phyloP scores from a whole-genome alignment of 2,888 invertebrate species.

The Nudaria mundana region DNA sequence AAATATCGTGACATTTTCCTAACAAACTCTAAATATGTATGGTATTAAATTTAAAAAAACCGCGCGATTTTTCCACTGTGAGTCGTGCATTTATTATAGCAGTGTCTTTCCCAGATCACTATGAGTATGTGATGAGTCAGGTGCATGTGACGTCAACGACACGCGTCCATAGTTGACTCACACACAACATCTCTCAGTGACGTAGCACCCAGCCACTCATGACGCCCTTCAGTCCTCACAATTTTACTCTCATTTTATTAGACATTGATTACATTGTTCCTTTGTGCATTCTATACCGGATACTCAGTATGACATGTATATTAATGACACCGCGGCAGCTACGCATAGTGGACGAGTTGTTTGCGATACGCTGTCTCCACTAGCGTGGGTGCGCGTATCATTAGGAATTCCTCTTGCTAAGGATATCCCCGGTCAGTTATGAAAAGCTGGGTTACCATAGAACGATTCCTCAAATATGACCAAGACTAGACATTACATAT shows the following conservation, averaged over 20 bases:
- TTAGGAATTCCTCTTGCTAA: conserved; percentile 67
- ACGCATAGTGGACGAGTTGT: conserved; percentile 45
- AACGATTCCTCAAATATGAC: conserved; percentile 35
- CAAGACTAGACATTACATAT: conserved; percentile 37
- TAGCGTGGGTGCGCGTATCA: conserved; percentile 66
- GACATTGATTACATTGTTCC: conserved; percentile 39
- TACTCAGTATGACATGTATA: conserved; percentile 13
- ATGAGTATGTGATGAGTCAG: conserved; percentile 60
- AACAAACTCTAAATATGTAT: no score
- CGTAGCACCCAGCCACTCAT: conserved; percentile 42
- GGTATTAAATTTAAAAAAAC: background rate
- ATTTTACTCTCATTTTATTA: conserved; percentile 50
- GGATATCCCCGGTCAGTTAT: conserved; percentile 36
- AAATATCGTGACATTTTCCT: no score
- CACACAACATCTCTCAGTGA: conserved; percentile 60
- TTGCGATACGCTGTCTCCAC: conserved; percentile 44
- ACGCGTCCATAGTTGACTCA: conserved; percentile 61
- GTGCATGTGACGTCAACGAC: conserved; percentile 64
- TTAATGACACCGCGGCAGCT: conserved; percentile 31
- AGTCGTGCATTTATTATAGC: conserved; percentile 19
- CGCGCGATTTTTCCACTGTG: conserved; percentile 2
- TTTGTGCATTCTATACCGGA: conserved; percentile 25
- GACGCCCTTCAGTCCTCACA: conserved; percentile 50
- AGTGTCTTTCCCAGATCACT: conserved; percentile 41
- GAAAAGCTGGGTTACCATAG: conserved; percentile 35